Conservation (phyloP, 1,140 invertebrate genomes). For the Dinothrombium tinctorium region DNA sequence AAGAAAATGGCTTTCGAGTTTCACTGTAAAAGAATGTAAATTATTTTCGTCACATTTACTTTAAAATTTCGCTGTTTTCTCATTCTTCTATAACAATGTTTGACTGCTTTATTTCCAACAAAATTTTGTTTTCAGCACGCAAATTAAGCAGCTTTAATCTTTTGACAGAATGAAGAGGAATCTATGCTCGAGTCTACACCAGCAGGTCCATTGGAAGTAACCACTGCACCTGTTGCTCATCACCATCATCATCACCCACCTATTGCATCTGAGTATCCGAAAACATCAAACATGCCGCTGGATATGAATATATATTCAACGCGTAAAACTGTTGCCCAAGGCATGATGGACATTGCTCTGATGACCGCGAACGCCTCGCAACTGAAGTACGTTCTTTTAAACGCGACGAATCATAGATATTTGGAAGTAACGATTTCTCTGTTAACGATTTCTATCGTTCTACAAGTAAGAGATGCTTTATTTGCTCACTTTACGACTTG, state of each 20-base stretch:
- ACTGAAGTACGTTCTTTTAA: constrained; percentile 29
- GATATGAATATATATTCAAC: constrained; percentile 61
- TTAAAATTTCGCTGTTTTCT: too few relatives aligned
- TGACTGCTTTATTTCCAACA: too few relatives aligned
- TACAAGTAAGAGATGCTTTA: constrained; percentile 40
- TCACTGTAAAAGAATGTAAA: too few relatives aligned
- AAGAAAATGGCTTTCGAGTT: too few relatives aligned
- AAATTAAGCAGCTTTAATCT: too few relatives aligned
- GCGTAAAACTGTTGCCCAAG: constrained; percentile 55
- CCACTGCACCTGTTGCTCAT: not conserved
- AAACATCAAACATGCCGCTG: constrained; percentile 19
- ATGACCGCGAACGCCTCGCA: constrained; percentile 45
- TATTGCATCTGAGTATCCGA: not conserved
- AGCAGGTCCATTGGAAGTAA: not conserved
- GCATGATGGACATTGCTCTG: constrained; percentile 23
- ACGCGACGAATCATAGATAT: constrained; percentile 12
- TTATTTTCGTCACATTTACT: too few relatives aligned
- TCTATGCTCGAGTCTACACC: not conserved
- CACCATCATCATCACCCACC: not conserved
- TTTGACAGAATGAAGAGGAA: constrained; percentile 1
- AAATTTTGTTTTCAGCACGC: too few relatives aligned
- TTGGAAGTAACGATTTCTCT: constrained; percentile 35
- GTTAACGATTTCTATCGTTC: constrained; percentile 52
- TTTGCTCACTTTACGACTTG: not conserved
- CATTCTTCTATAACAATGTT: too few relatives aligned